Percentiles rank a stretch among this genome's conserved stretches.
phyloP scores from a whole-genome alignment of 2,113 vertebrate genomes.

The Epinephelus moara region DNA sequence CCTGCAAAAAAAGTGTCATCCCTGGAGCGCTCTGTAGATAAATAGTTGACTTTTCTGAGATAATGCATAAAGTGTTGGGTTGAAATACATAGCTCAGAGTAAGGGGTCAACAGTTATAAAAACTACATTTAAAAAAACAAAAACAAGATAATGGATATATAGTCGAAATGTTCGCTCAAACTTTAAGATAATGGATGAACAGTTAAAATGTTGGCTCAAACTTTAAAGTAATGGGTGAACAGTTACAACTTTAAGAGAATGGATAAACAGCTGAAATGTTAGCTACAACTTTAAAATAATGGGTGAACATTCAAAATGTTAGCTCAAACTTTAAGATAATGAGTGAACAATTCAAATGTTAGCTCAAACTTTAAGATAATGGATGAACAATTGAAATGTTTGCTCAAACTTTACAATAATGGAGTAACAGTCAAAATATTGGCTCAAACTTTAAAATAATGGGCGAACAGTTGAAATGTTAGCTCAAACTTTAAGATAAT shows the following conservation, averaged over 20 bases:
- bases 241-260: background rate
- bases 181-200: background rate
- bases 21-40: too few relatives aligned
- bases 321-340: background rate
- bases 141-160: background rate
- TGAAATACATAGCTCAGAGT: too few relatives aligned
- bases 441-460: background rate
- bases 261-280: background rate
- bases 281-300: background rate
- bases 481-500: background rate
- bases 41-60: too few relatives aligned
- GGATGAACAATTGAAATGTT: background rate
- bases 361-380: background rate
- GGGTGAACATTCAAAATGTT: background rate
- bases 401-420: background rate
- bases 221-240: background rate
- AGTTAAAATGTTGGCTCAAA: background rate
- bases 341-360: background rate
- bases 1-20: too few relatives aligned
- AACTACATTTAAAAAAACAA: too few relatives aligned
- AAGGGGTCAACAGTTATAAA: too few relatives aligned
- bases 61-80: too few relatives aligned
- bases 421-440: background rate
- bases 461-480: background rate
- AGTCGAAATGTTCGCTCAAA: background rate